Conservation (phyloP, 2,888 invertebrate genomes). For the Cetonia aurata region DNA sequence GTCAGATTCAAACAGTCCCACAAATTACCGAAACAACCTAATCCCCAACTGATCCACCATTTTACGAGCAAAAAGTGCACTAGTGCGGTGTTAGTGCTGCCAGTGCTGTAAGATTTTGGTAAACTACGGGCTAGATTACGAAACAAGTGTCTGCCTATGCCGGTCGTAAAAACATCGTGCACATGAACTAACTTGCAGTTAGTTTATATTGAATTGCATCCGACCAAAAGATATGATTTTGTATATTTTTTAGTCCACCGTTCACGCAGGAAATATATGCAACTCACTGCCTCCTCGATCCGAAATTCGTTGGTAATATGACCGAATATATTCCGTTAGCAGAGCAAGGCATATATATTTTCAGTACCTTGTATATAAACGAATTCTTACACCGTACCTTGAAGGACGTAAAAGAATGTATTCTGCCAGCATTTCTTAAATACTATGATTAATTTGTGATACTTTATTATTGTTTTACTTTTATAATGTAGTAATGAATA, state of each 20-base stretch:
- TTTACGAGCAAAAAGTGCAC: no score
- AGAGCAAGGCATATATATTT: slow-evolving; percentile 61
- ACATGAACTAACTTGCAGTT: no score
- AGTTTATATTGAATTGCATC: slow-evolving; percentile 41
- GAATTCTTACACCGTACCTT: slow-evolving; percentile 59
- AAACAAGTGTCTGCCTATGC: no score
- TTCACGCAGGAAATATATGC: slow-evolving; percentile 70
- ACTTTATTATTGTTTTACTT: background rate
- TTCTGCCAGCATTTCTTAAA: slow-evolving; percentile 57
- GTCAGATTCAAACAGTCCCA: no score
- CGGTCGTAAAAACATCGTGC: no score
- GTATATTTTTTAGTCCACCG: slow-evolving; percentile 67
- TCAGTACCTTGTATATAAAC: slow-evolving; percentile 61
- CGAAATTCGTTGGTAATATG: slow-evolving; percentile 60
- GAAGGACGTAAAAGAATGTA: slow-evolving; percentile 58
- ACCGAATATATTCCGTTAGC: slow-evolving; percentile 60
- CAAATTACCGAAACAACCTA: no score
- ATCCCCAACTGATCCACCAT: no score
- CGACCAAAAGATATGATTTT: background rate
- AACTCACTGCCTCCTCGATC: slow-evolving; percentile 81
- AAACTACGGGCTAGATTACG: no score
- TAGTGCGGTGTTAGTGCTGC: no score
- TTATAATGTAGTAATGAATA: background rate
- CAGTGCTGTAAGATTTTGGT: no score
- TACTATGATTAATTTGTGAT: slow-evolving; percentile 52